Percentiles rank a stretch among this genome's conserved stretches.
Evolutionary conservation across 2,113 vertebrate species (phyloP).

Genomic region (Oreochromis niloticus): DNA sequence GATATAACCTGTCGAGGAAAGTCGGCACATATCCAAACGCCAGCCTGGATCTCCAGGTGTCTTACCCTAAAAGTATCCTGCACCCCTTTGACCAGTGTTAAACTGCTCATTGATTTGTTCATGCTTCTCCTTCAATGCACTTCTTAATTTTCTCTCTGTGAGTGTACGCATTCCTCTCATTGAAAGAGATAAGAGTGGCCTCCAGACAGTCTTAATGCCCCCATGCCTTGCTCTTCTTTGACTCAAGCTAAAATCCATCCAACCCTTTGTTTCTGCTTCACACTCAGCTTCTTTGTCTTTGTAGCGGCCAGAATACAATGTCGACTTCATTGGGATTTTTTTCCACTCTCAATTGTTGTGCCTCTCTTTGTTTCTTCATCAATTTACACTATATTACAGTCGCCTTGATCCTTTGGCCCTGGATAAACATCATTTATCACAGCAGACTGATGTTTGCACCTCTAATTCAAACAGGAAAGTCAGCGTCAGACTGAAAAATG

Average conservation of each 20-base stretch:
- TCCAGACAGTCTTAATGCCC: slow-evolving; percentile 42
- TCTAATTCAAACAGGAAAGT: slow-evolving; percentile 69
- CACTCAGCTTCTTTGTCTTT: not conserved
- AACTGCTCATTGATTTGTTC: slow-evolving; percentile 58
- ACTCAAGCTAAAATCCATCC: slow-evolving; percentile 27
- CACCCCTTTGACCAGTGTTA: slow-evolving; percentile 14
- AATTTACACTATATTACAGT: slow-evolving; percentile 64
- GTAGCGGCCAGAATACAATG: not conserved
- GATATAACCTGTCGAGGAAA: not conserved
- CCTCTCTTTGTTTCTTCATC: slow-evolving; percentile 51
- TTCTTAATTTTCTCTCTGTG: slow-evolving; percentile 20
- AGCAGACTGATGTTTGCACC: slow-evolving; percentile 50
- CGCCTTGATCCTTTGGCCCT: slow-evolving; percentile 60
- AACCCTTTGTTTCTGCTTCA: slow-evolving; percentile 34
- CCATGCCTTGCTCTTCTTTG: slow-evolving; percentile 40
- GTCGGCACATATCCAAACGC: not conserved
- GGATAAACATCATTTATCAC: slow-evolving; percentile 66
- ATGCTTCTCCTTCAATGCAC: slow-evolving; percentile 34
- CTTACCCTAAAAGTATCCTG: slow-evolving; percentile 15
- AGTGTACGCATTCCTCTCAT: slow-evolving; percentile 36
- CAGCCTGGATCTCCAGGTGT: not conserved
- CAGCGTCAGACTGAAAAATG: slow-evolving; percentile 53
- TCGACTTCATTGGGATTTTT: not conserved
- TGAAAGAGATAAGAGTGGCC: slow-evolving; percentile 63
- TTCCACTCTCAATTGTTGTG: not conserved